phyloP scores from a whole-genome alignment of 2,113 vertebrate species.

The Muntiacus reevesi region DNA sequence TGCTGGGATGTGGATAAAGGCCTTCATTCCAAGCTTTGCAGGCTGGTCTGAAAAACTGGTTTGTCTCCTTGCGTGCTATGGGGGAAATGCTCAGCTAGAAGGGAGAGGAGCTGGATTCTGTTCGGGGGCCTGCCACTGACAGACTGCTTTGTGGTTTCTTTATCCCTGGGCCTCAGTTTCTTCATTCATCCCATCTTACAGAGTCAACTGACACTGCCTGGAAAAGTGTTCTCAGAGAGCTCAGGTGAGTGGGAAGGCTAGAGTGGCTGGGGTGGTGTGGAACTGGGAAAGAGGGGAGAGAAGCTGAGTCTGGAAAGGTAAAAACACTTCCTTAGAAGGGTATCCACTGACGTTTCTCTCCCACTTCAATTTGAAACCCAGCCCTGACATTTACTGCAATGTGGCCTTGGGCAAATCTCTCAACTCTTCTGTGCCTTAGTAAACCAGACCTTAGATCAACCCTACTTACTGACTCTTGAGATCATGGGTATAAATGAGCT shows the following conservation, averaged over 20 bases:
- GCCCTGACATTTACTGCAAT: not conserved
- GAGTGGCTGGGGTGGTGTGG: not conserved
- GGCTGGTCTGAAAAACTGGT: not conserved
- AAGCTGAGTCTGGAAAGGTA: conserved; percentile 3
- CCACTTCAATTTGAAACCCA: not conserved
- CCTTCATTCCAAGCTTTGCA: not conserved
- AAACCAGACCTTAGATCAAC: not conserved
- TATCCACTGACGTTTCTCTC: not conserved
- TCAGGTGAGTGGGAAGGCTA: not conserved
- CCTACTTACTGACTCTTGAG: not conserved
- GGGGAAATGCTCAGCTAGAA: not conserved
- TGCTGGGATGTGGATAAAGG: not conserved
- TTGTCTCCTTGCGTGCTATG: not conserved
- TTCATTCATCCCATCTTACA: not conserved
- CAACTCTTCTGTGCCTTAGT: not conserved
- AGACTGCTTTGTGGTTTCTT: not conserved
- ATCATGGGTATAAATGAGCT: not conserved
- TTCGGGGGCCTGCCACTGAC: not conserved
- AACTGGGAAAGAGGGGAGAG: not conserved
- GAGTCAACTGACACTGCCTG: not conserved
- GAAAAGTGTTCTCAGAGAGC: not conserved
- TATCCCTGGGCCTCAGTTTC: not conserved
- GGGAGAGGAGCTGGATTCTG: not conserved
- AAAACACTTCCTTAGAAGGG: not conserved
- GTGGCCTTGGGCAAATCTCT: not conserved